Evolutionary conservation across 2,113 vertebrate species (phyloP), one percentile per base, ranked within the genome.

Genomic region (Ornithorhynchus anatinus): DNA sequence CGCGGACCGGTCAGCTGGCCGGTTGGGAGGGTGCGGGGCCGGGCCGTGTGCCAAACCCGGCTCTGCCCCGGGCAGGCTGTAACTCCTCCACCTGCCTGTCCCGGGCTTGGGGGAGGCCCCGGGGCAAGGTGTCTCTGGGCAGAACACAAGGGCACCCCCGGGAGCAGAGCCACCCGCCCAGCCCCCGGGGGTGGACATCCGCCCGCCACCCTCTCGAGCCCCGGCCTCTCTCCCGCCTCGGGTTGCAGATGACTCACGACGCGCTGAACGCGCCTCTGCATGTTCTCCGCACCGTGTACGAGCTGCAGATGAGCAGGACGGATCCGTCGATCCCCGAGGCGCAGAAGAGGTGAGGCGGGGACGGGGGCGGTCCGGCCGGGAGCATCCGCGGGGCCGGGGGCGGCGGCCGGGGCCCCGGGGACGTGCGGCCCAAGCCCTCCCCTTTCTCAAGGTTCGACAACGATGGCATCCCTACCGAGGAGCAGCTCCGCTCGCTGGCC

Each of bases 311-410:
- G 97, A 97, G 98, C 77, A 96, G 93, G 85, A 98, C 96, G 0
- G 97, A 99, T 78, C 96, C 96, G 1, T 98, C 98, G 88, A 97
- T 99, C 84, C 82, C 96, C 78, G 97, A 99, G 75, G 96, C 99
- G 79, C 96, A 99, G 53, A 98, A 97, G 80, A 95, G 97, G 97
- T 99, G 64, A 51, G 90, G 59, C 61, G n/a, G n/a, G n/a, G 14
- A 29, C n/a, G n/a, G n/a, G n/a, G n/a, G n/a, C n/a, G n/a, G n/a
- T n/a, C n/a, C n/a, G n/a, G n/a, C n/a, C n/a, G n/a, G n/a, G n/a
- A n/a, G n/a, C n/a, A n/a, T n/a, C n/a, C n/a, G n/a, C n/a, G n/a
- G n/a, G n/a, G n/a, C n/a, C n/a, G n/a, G n/a, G n/a, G n/a, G n/a
- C n/a, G n/a, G 16, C 20, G 15, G 9, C 15, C 5, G 39, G 39